Evolutionary conservation across 1,140 invertebrate genomes (phyloP).

Genomic region (Halotydeus destructor): DNA sequence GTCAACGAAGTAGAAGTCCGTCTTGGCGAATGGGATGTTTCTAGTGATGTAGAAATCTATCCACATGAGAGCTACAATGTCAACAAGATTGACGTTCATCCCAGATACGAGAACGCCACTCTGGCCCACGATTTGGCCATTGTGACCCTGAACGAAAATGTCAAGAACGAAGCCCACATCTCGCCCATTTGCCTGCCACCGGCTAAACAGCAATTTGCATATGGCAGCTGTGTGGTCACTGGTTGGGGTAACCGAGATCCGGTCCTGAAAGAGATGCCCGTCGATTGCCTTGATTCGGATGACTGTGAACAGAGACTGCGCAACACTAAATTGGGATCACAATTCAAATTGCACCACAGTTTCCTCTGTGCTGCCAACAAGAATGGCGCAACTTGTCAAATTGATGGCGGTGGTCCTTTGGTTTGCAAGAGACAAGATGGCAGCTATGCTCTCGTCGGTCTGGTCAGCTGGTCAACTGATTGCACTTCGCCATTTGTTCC

Average conservation of each 20-base stretch:
- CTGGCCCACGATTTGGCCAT: slow-evolving; percentile 29
- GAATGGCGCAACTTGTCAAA: slow-evolving; percentile 22
- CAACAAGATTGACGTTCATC: slow-evolving; percentile 17
- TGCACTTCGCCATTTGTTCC: slow-evolving; percentile 32
- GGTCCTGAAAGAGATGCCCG: no score
- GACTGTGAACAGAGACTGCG: slow-evolving; percentile 28
- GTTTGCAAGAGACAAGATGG: slow-evolving; percentile 32
- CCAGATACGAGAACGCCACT: slow-evolving; percentile 25
- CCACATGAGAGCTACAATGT: slow-evolving; percentile 20
- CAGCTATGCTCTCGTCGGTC: slow-evolving; percentile 29
- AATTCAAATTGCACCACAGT: no score
- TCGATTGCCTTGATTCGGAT: slow-evolving; percentile 25
- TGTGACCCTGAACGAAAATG: slow-evolving; percentile 22
- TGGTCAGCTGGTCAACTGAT: slow-evolving; percentile 72
- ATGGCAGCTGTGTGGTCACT: slow-evolving; percentile 1
- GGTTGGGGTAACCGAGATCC: no score
- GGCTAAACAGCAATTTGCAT: no score
- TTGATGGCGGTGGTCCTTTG: slow-evolving; percentile 43
- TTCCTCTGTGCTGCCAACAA: background rate
- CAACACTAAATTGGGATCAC: slow-evolving; percentile 26
- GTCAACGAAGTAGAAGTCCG: slow-evolving; percentile 31
- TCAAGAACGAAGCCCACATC: slow-evolving; percentile 22
- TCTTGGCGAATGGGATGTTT: slow-evolving; percentile 31
- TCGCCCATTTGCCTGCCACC: slow-evolving; percentile 27
- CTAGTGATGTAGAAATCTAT: slow-evolving; percentile 20